Conservation (phyloP, 2,888 invertebrate species). For the Acleris laterana region DNA sequence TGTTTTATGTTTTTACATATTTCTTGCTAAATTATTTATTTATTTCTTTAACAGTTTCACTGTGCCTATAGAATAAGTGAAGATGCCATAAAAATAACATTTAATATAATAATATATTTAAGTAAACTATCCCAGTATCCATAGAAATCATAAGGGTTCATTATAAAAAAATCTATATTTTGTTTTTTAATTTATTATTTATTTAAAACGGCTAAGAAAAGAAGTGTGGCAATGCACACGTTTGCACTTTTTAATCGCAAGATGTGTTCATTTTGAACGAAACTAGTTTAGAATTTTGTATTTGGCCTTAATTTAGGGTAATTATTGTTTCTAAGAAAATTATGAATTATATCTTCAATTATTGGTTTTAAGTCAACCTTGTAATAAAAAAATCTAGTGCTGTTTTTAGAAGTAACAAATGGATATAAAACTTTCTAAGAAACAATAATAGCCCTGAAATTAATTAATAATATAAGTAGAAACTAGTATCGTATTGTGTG, state of each 20-base stretch:
- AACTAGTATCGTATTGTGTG: conserved; percentile 31
- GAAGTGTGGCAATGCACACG: conserved; percentile 1
- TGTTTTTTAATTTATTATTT: conserved; percentile 26
- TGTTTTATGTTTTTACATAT: conserved; percentile 9
- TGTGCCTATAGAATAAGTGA: conserved; percentile 30
- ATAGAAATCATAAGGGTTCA: not conserved
- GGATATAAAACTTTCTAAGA: not conserved
- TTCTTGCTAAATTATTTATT: conserved; percentile 13
- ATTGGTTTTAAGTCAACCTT: too few species aligned
- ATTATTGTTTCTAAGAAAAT: conserved; percentile 2
- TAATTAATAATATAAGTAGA: conserved; percentile 6
- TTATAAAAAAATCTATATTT: conserved; percentile 14
- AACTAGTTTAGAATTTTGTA: conserved; percentile 4
- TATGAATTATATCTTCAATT: not conserved
- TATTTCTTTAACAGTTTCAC: conserved; percentile 16
- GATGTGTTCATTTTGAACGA: conserved; percentile 18
- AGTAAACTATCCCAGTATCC: conserved; percentile 13
- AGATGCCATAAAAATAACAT: conserved; percentile 34
- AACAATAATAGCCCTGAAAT: not conserved
- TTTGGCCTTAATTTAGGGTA: conserved; percentile 14
- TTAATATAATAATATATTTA: conserved; percentile 18
- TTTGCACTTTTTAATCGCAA: conserved; percentile 14
- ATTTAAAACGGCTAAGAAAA: not conserved
- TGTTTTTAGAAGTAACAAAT: too few species aligned
- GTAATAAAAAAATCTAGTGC: too few species aligned